Percentiles rank a stretch among this genome's conserved stretches.
These are phyloP conservation scores for Melolontha melolontha DNA, from an alignment of 2,888 invertebrate species.

Conservation along the genomic window DNA sequence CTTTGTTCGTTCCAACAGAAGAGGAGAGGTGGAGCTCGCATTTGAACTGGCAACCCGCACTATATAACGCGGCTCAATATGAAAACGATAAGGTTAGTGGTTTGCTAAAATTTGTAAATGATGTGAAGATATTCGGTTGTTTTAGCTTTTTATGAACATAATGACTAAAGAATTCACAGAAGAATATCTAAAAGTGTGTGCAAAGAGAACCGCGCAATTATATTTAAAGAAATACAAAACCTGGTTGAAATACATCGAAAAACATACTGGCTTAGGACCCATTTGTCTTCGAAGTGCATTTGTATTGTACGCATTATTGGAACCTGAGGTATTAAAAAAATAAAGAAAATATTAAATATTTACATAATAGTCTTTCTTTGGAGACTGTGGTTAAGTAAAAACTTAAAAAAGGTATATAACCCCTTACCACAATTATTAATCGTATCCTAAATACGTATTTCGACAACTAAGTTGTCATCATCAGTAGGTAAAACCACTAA, in stretches of 20 bases:
- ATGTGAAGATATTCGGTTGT: neutral
- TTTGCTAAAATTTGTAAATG: neutral
- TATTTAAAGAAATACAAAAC: conserved; percentile 25
- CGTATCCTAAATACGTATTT: too few species aligned
- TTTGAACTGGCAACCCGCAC: conserved; percentile 81
- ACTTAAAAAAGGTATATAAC: too few species aligned
- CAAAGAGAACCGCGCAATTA: neutral
- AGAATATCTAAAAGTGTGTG: conserved; percentile 11
- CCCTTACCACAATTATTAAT: too few species aligned
- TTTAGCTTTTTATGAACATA: neutral
- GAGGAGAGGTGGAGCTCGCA: conserved; percentile 69
- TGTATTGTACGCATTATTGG: conserved; percentile 39
- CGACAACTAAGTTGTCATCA: too few species aligned
- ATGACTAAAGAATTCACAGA: conserved; percentile 1
- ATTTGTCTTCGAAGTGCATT: conserved; percentile 35
- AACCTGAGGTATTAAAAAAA: conserved; percentile 24
- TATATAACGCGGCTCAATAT: conserved; percentile 73
- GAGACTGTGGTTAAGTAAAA: too few species aligned
- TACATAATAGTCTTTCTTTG: too few species aligned
- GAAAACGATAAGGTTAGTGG: conserved; percentile 51
- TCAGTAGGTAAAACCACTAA: too few species aligned
- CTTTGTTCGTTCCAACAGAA: conserved; percentile 73
- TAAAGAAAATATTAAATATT: neutral
- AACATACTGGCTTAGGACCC: conserved; percentile 38
- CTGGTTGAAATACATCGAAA: conserved; percentile 37